Conservation (phyloP, 1,140 invertebrate genomes). For the Drosophila dunni region DNA sequence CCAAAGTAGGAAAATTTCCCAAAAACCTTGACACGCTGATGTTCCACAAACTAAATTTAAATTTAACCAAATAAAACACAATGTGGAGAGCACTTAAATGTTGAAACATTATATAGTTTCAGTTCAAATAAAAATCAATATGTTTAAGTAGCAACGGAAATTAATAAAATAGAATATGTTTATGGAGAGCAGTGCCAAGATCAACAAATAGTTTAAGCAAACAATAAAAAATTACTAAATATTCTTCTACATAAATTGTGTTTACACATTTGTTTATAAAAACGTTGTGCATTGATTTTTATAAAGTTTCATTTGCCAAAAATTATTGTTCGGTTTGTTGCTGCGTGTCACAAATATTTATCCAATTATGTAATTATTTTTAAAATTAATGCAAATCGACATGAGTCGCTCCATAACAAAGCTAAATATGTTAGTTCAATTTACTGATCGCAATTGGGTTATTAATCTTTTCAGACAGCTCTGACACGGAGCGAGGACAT, state of each 20-base stretch:
- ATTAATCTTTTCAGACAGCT: slow-evolving; percentile 69
- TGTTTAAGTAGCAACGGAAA: slow-evolving; percentile 73
- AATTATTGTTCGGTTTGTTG: slow-evolving; percentile 38
- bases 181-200: slow-evolving; percentile 54
- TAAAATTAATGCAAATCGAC: slow-evolving; percentile 66
- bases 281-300: slow-evolving; percentile 65
- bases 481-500: slow-evolving; percentile 58
- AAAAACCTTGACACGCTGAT: background rate
- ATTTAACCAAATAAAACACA: slow-evolving; percentile 13
- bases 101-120: slow-evolving; percentile 52
- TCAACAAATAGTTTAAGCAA: slow-evolving; percentile 48
- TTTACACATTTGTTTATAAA: slow-evolving; percentile 67
- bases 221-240: slow-evolving; percentile 62
- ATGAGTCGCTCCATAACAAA: slow-evolving; percentile 20
- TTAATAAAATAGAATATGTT: slow-evolving; percentile 71
- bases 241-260: slow-evolving; percentile 52
- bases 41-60: slow-evolving; percentile 3
- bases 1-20: slow-evolving; percentile 7
- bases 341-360: slow-evolving; percentile 75
- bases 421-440: slow-evolving; percentile 59
- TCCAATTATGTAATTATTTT: slow-evolving; percentile 75
- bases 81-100: slow-evolving; percentile 30
- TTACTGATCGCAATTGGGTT: slow-evolving; percentile 55
- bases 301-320: slow-evolving; percentile 61
- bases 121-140: slow-evolving; percentile 58